Base-by-base conservation (phyloP, 2,113 vertebrate genomes). In the Nerophis lumbriciformis region DNA sequence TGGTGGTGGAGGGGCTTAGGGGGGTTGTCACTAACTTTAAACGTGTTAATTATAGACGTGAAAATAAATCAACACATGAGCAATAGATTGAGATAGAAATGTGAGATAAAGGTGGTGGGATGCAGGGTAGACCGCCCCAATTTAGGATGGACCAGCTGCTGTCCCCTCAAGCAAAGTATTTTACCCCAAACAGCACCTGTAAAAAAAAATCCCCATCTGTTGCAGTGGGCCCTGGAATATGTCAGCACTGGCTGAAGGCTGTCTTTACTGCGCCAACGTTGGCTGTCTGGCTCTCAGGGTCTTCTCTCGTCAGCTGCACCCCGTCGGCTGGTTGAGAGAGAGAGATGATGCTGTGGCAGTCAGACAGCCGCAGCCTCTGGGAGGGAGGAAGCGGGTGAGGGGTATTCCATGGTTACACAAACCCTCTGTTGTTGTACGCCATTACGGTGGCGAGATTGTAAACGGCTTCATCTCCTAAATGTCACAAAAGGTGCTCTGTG, bases 121-220 rank as follows among this genome's bases (percentile, higher is more conserved):
- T 66, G 72, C 13, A 10, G 72, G 72, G 68, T 66, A 72, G 57
- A 68, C 61, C 51, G 71, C 78, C 80, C 81, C 11, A 83, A 88
- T 89, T 88, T 88, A 83, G 77, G 84, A 75, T 60, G 69, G 79
- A 83, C 85, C 88, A 89, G 85, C 85, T 91, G 87, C 79, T 71
- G 59, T 76, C 68, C 85, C 89, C 88, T 87, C 77, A 63, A 89
- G 88, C 83, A 15, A 83, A 69, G 79, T 79, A 83, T 83, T 88
- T 85, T 83, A 88, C 72, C 81, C 81, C 85, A 87, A 88, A 85
- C 77, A 56, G 71, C 85, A 85, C 83, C 81, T 83, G 87, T 85
- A 48, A 48, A 82, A 28, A 28, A 28, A 89, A 90, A 88, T 77
- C 69, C 82, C 88, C 85, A 87, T 89, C 86, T 91, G 88, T 87